Conservation (phyloP, 1,140 invertebrate species). For the Brachionus koreanus region DNA sequence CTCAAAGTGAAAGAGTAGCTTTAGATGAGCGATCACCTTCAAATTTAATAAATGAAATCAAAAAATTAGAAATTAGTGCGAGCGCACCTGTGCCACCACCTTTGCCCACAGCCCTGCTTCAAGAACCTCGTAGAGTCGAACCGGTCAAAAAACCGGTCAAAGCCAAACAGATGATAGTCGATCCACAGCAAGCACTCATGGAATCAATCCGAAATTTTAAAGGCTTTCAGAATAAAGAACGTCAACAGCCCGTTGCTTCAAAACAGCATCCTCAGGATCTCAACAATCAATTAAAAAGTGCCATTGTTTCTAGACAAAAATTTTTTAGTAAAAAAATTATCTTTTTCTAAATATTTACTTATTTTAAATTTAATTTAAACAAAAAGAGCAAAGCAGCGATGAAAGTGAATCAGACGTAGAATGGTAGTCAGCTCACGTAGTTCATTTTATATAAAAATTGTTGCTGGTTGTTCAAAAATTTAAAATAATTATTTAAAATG, state of each 20-base stretch:
- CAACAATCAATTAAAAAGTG: background rate
- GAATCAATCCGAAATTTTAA: background rate
- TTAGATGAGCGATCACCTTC: background rate
- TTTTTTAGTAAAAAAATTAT: conserved; percentile 1
- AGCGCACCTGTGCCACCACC: background rate
- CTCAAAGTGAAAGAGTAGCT: background rate
- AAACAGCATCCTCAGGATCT: background rate
- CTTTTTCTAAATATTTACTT: background rate
- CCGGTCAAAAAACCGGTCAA: background rate
- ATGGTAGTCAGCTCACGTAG: conserved; percentile 5
- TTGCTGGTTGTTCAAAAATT: background rate
- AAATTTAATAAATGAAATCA: background rate
- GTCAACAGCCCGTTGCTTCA: background rate
- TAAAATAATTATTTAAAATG: background rate
- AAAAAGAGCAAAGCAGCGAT: conserved; percentile 26
- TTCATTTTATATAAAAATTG: background rate
- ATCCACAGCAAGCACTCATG: background rate
- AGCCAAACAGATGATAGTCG: background rate
- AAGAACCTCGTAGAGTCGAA: background rate
- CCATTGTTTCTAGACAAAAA: background rate
- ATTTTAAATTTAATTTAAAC: background rate
- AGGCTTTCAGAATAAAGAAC: background rate
- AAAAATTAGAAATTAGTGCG: background rate
- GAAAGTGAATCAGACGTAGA: conserved; percentile 27
- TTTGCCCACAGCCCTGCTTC: background rate